Evolutionary conservation across 2,797 vertebrate species (phyloP).

Genomic region (Florisuga fusca): DNA sequence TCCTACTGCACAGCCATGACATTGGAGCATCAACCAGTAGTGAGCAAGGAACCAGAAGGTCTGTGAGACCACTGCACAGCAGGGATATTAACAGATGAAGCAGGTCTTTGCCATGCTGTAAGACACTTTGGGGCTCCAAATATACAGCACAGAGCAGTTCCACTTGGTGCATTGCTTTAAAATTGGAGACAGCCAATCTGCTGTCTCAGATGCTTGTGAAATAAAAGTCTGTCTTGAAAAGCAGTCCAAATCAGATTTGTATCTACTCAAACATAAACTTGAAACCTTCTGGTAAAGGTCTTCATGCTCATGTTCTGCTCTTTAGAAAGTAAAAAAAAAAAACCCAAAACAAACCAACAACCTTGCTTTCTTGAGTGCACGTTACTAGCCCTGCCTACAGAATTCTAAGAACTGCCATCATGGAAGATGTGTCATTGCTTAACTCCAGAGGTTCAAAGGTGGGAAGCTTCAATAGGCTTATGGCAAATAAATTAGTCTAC

Average conservation of each 20-base stretch:
- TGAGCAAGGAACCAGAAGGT: not conserved
- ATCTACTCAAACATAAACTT: not conserved
- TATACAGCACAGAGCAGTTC: not conserved
- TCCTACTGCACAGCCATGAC: not conserved
- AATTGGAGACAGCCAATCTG: not conserved
- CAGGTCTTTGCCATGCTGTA: not conserved
- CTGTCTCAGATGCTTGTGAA: not conserved
- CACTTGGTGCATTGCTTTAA: not conserved
- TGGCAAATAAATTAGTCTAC: not conserved
- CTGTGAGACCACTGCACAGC: not conserved
- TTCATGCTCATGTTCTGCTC: not conserved
- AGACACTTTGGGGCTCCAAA: not conserved
- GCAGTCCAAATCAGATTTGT: not conserved
- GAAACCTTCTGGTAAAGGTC: not conserved
- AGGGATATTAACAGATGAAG: not conserved
- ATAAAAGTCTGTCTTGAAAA: not conserved
- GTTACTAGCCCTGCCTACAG: not conserved
- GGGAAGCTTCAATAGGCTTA: not conserved
- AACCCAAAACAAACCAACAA: not conserved
- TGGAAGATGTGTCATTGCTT: not conserved
- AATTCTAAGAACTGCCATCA: not conserved
- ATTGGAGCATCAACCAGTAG: not conserved
- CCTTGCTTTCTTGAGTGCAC: not conserved
- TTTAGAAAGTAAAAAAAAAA: not conserved
- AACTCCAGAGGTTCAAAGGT: not conserved